Base-by-base conservation (phyloP, 2,797 vertebrate species). In the Eutrigla gurnardus region DNA sequence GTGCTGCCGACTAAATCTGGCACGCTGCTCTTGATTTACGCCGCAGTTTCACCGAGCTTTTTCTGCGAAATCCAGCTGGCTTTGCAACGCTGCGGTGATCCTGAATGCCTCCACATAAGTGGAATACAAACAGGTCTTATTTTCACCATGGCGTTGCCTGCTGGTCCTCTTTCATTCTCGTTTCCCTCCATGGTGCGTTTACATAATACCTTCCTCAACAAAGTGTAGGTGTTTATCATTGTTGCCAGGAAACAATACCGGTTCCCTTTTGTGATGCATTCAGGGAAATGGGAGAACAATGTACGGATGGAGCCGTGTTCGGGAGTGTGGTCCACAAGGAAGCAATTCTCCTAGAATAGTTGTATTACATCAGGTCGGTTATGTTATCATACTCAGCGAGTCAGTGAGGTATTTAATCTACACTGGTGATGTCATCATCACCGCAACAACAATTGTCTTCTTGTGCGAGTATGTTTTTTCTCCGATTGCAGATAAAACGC, bases 201-300 rank as follows among this genome's bases (percentile, higher is more conserved):
- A 39, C 4, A 11, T 25, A 49, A 47, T 47, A 65, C 39, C 58
- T 50, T 33, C n/a, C 7, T 57, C 33, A 32, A 52, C 53, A 57
- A 17, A 43, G 32, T 55, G 52, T 54, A 53, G 52, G 57, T 50
- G 65, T 76, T 53, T 50, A 45, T 18, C 7, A 7, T 65, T 53
- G 65, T 76, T 66, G 68, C 40, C 65, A 6, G 36, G 39, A 59
- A 73, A 70, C 53, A 73, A 17, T 76, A 33, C 18, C 42, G 43
- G 32, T 50, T 52, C 7, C 10, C 10, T 42, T 36, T 63, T 25
- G 6, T 47, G 18, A 25, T 57, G 12, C 11, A 8, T 32, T 12
- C 3, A 36, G 7, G 11, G 67, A 78, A 60, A 52, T 42, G 7
- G 25, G 39, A 47, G 10, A 59, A 50, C 47, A 65, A 35, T 57